Evolutionary conservation across 2,113 vertebrate genomes (phyloP).

Genomic region (Scatophagus argus): DNA sequence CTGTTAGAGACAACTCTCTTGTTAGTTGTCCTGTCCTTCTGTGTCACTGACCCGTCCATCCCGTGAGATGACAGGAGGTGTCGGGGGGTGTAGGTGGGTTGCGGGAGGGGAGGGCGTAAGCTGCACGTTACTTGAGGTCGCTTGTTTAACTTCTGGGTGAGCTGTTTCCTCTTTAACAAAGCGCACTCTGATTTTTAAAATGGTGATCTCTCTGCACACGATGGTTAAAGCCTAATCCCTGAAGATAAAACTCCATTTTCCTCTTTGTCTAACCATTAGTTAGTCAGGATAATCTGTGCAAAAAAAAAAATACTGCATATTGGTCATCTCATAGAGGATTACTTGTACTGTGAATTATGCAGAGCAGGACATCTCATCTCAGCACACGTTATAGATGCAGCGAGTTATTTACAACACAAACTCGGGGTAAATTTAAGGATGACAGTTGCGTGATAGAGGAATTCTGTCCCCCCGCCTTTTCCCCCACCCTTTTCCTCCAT

Average conservation of each 20-base stretch:
- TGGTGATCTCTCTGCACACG: constrained; percentile 7
- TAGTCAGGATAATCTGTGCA: constrained; percentile 61
- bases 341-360: constrained; percentile 65
- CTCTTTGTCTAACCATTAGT: constrained; percentile 33
- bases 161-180: constrained; percentile 23
- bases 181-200: background rate
- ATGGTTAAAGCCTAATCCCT: constrained; percentile 42
- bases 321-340: constrained; percentile 72
- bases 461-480: constrained; percentile 33
- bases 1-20: constrained; percentile 36
- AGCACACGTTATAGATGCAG: constrained; percentile 31
- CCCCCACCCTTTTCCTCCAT: background rate
- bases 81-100: background rate
- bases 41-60: constrained; percentile 49
- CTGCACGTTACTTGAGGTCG: constrained; percentile 44
- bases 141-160: constrained; percentile 38
- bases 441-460: constrained; percentile 41
- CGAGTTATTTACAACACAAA: constrained; percentile 51
- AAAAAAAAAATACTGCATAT: constrained; percentile 47
- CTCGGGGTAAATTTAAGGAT: constrained; percentile 26
- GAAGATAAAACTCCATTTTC: constrained; percentile 33
- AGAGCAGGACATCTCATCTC: constrained; percentile 63
- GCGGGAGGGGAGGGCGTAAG: no score
- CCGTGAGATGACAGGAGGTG: constrained; percentile 29
- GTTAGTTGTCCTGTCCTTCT: constrained; percentile 58